Evolutionary conservation across 2,797 vertebrate genomes (phyloP).

Genomic region (Aphelocoma californica): DNA sequence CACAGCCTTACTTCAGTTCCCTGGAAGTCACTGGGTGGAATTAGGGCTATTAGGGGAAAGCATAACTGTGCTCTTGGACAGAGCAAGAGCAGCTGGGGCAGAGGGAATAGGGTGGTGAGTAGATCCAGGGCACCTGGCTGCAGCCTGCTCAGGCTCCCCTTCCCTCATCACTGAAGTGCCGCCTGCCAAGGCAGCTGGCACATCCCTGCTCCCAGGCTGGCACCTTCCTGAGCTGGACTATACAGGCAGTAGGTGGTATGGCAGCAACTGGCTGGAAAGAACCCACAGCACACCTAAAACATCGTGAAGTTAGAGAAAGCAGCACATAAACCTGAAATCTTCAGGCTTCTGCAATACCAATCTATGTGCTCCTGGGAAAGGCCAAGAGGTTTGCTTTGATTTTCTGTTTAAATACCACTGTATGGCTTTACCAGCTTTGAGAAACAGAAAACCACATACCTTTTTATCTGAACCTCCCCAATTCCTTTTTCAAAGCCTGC

Average conservation of each 20-base stretch:
- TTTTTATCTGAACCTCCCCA: background rate
- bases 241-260: conserved; percentile 30
- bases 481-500: background rate
- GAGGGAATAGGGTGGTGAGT: background rate
- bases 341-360: background rate
- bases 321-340: background rate
- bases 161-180: background rate
- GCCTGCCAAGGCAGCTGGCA: conserved; percentile 30
- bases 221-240: background rate
- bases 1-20: conserved; percentile 37
- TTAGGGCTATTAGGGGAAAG: background rate
- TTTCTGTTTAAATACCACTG: background rate
- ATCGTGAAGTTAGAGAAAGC: background rate
- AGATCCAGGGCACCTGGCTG: conserved; percentile 56
- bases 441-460: background rate
- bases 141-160: conserved; percentile 19
- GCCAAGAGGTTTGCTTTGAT: background rate
- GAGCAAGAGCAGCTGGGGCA: background rate
- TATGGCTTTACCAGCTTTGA: background rate
- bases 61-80: background rate
- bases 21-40: background rate
- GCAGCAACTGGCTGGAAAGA: background rate
- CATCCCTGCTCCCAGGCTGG: background rate
- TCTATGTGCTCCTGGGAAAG: background rate
- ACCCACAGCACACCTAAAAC: background rate